Conservation (phyloP, 2,113 vertebrate genomes). For the Cyprinus carpio region DNA sequence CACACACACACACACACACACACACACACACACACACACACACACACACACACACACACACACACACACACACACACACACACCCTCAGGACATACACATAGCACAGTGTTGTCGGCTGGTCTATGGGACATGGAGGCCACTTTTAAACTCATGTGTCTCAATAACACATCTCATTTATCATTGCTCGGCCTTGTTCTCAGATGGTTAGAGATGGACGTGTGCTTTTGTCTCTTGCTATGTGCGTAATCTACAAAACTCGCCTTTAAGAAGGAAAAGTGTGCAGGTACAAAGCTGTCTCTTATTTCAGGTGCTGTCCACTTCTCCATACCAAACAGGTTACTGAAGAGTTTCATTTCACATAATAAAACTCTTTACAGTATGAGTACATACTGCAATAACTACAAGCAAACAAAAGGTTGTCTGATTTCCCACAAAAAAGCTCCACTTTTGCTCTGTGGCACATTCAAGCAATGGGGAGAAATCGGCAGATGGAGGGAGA, state of each 20-base stretch:
- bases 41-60: constrained; percentile 35
- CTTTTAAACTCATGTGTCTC: constrained; percentile 66
- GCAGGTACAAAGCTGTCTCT: constrained; percentile 16
- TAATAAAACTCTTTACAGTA: constrained; percentile 1
- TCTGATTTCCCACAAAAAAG: no score
- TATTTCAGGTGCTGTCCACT: constrained; percentile 52
- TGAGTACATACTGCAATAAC: no score
- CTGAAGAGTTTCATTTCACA: constrained; percentile 19
- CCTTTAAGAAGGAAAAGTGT: constrained; percentile 24
- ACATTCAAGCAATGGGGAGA: no score
- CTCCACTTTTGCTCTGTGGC: no score
- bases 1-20: constrained; percentile 42
- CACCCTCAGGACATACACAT: constrained; percentile 49
- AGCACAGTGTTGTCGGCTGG: constrained; percentile 51
- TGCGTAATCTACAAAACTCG: constrained; percentile 57
- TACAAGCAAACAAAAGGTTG: no score
- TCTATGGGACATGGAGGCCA: constrained; percentile 52
- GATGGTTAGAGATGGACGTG: constrained; percentile 54
- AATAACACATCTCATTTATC: constrained; percentile 56
- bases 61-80: constrained; percentile 42
- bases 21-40: constrained; percentile 47
- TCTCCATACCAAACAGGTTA: constrained; percentile 25
- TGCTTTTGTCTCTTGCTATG: constrained; percentile 58
- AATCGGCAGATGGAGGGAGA: no score
- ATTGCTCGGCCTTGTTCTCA: constrained; percentile 36